Evolutionary conservation across 2,888 invertebrate genomes (phyloP).

Genomic region (Cheilosia impressa): DNA sequence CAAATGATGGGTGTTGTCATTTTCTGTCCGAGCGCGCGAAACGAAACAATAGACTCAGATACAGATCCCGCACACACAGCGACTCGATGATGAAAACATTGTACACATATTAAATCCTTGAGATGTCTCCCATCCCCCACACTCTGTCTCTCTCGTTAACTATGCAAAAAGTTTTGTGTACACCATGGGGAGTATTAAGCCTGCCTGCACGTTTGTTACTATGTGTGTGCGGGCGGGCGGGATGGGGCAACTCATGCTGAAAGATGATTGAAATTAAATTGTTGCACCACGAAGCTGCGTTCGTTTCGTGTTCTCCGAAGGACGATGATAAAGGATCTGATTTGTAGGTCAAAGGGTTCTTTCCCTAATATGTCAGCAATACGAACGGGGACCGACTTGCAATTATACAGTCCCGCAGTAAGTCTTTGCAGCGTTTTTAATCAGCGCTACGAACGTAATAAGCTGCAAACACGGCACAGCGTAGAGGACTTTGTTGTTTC

Average conservation of each 20-base stretch:
- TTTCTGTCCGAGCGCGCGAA: conserved; percentile 19
- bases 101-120: conserved; percentile 69
- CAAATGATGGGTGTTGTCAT: conserved; percentile 59
- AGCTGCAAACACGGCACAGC: conserved; percentile 10
- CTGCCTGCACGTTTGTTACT: conserved; percentile 46
- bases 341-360: conserved; percentile 68
- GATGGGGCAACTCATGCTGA: conserved; percentile 14
- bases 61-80: conserved; percentile 8
- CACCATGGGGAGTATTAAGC: conserved; percentile 45
- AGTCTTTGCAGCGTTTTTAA: conserved; percentile 59
- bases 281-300: conserved; percentile 48
- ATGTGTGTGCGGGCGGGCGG: neutral
- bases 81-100: conserved; percentile 28
- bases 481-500: conserved; percentile 24
- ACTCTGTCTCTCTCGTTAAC: neutral
- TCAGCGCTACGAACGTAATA: conserved; percentile 55
- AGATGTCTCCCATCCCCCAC: conserved; percentile 37
- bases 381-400: conserved; percentile 29
- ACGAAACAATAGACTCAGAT: conserved; percentile 54
- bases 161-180: conserved; percentile 45
- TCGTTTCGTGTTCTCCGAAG: conserved; percentile 5
- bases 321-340: conserved; percentile 35
- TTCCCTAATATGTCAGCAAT: conserved; percentile 32
- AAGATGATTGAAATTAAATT: conserved; percentile 70
- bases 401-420: conserved; percentile 59